Evolutionary conservation across 2,113 vertebrate species (phyloP), one percentile per base, ranked within the genome.

Genomic region (Bagarius yarrelli): DNA sequence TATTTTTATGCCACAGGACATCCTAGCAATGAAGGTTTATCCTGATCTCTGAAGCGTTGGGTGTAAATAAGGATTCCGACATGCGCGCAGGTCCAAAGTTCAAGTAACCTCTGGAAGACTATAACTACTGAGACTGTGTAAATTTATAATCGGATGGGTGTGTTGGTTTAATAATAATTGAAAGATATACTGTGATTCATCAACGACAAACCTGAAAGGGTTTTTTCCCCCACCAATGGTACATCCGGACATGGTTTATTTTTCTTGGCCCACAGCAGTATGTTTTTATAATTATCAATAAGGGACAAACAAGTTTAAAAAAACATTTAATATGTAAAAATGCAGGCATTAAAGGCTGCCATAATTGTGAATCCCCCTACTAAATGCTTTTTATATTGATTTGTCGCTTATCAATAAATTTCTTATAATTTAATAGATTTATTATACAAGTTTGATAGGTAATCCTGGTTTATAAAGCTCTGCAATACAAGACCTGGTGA

Each of bases 1-100:
- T 79, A 87, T 90, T 92, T 85, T 86, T 84, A 89, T 90, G 87
- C 87, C 52, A 32, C 84, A 76, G 81, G 84, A 87, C 85, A 85
- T 3, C 72, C 63, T 81, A 69, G 56, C 81, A 84, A 52, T 4
- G 16, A 32, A 6, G 11, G 60, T 56, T 61, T 50, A 9, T 81
- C 78, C 86, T 83, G 61, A 59, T 83, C 66, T 85, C 74, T 71
- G 79, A 87, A 86, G 77, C 70, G 11, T 70, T 30, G 16, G 32
- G 52, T 67, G 34, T 56, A 55, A 32, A 47, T 27, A 52, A 30
- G 63, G n/a, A 50, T 69, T 67, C 23, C 11, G 19, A n/a, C 18
- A 27, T 50, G 63, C 21, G 50, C 44, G 60, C 13, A 27, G 55
- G 19, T 67, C 15, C 55, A 40, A 18, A 21, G 72, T 21, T 72